phyloP scores from a whole-genome alignment of 2,797 vertebrate genomes.

The Gallinago stenura region DNA sequence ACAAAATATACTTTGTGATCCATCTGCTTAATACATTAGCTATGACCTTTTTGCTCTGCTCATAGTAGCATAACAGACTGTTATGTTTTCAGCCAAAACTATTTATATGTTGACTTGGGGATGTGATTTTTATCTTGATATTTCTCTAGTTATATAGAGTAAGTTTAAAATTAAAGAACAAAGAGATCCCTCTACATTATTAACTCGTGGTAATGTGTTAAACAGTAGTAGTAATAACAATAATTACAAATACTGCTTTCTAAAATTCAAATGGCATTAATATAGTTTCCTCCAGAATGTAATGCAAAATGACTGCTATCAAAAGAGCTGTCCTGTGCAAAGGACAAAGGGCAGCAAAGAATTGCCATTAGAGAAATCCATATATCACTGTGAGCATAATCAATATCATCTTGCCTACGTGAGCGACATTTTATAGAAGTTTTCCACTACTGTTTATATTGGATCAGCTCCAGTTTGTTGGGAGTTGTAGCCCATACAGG shows the following conservation, averaged over 20 bases:
- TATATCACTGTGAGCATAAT: neutral
- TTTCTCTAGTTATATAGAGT: neutral
- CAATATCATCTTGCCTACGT: neutral
- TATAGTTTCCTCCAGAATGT: neutral
- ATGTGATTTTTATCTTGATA: slow-evolving; percentile 62
- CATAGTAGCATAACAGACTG: slow-evolving; percentile 34
- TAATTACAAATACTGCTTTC: neutral
- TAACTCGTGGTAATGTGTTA: neutral
- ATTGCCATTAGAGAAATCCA: neutral
- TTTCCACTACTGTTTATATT: slow-evolving; percentile 14
- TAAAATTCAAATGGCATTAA: neutral
- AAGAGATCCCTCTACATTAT: neutral
- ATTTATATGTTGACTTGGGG: slow-evolving; percentile 49
- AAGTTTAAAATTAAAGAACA: neutral
- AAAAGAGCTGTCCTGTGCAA: neutral
- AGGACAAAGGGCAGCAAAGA: slow-evolving; percentile 12
- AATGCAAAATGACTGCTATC: neutral
- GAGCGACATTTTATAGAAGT: neutral
- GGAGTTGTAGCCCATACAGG: neutral
- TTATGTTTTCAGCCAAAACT: slow-evolving; percentile 47
- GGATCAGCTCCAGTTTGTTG: slow-evolving; percentile 15
- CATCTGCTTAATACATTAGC: slow-evolving; percentile 33
- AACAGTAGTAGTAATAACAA: neutral
- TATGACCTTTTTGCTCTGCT: slow-evolving; percentile 53
- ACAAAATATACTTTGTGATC: slow-evolving; percentile 27